Percentiles rank a stretch among this genome's conserved stretches.
phyloP scores from a whole-genome alignment of 2,113 vertebrate species.

The Leptobrachium ailaonicum region DNA sequence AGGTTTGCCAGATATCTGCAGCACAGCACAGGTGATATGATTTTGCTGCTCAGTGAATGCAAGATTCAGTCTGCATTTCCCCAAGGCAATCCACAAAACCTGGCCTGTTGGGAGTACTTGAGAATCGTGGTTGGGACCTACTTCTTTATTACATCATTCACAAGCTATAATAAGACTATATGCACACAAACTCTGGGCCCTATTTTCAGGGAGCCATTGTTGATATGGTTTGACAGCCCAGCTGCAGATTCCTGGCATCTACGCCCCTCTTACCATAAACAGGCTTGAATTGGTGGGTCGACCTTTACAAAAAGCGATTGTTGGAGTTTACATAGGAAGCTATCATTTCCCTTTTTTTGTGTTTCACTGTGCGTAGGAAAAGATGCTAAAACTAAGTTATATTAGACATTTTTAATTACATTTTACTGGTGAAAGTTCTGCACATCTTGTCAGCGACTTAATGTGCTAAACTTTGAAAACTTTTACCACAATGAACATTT shows the following conservation, averaged over 20 bases:
- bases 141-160: no score
- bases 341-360: slow-evolving; percentile 38
- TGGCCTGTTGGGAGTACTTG: no score
- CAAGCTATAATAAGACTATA: no score
- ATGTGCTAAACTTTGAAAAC: slow-evolving; percentile 41
- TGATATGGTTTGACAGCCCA: background rate
- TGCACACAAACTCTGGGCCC: no score
- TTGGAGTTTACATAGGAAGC: slow-evolving; percentile 34
- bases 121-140: no score
- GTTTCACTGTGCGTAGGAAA: slow-evolving; percentile 36
- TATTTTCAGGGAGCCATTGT: background rate
- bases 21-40: no score
- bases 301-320: slow-evolving; percentile 27
- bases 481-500: slow-evolving; percentile 42
- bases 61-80: no score
- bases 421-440: slow-evolving; percentile 37
- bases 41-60: no score
- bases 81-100: no score
- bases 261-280: slow-evolving; percentile 8
- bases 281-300: slow-evolving; percentile 13
- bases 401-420: slow-evolving; percentile 48
- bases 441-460: slow-evolving; percentile 35
- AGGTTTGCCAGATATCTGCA: no score
- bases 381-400: slow-evolving; percentile 42
- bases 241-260: background rate